These are phyloP conservation scores for Crocallis elinguaria DNA, from an alignment of 2,888 invertebrate species.

Conservation along the genomic window DNA sequence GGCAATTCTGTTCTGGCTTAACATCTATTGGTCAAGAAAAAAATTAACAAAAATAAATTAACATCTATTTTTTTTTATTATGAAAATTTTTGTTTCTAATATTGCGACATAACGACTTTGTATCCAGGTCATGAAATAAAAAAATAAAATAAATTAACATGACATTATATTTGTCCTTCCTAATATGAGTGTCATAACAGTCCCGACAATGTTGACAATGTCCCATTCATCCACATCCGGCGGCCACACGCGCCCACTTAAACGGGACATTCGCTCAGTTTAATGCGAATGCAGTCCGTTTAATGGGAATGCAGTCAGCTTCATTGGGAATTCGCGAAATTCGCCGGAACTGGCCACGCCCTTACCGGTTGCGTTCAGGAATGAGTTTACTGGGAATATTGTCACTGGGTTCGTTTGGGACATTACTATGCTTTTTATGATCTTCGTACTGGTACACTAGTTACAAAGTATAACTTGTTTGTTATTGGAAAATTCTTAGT, in stretches of 20 bases:
- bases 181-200: conserved; percentile 35
- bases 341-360: conserved; percentile 60
- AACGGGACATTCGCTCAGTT: conserved; percentile 57
- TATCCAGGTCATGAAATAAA: too few species aligned
- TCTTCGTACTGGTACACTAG: too few species aligned
- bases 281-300: conserved; percentile 34
- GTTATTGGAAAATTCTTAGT: too few species aligned
- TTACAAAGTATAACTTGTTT: too few species aligned
- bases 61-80: too few species aligned
- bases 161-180: neutral
- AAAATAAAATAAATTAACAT: too few species aligned
- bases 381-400: conserved; percentile 66
- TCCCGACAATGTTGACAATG: conserved; percentile 48
- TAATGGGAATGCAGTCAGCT: conserved; percentile 22
- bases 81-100: too few species aligned
- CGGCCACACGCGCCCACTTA: conserved; percentile 68
- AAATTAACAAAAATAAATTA: too few species aligned
- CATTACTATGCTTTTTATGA: too few species aligned
- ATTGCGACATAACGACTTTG: too few species aligned
- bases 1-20: too few species aligned
- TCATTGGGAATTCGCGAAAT: conserved; percentile 62
- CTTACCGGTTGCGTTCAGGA: conserved; percentile 46
- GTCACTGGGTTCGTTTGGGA: conserved; percentile 51
- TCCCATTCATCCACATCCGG: conserved; percentile 62
- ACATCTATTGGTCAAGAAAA: too few species aligned